Base-by-base conservation (phyloP, 2,888 invertebrate species). In the Leptodirus hochenwartii region DNA sequence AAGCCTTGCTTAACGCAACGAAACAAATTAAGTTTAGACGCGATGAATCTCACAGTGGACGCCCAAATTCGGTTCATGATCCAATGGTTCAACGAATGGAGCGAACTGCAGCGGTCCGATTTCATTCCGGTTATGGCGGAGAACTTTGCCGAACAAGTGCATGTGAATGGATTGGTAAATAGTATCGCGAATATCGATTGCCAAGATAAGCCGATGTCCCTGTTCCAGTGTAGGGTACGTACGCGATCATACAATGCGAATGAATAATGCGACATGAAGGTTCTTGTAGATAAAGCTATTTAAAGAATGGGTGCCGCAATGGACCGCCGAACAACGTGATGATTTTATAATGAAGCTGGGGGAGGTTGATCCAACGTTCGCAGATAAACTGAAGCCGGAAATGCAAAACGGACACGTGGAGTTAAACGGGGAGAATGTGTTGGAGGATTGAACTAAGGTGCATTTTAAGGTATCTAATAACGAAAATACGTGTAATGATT, bases 81-180 rank as follows among this genome's bases (percentile, higher is more conserved):
- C 33, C 77, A 81, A 49, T 87, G 87, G 87, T 87, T 87, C 47
- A 68, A 70, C 45, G 84, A 85, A 55, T 87, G 82, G 69, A 84
- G 84, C 49, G 85, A 85, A 47, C 63, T 85, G 51, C 85, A 87
- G 50, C 64, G 79, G 32, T 75, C 75, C 34, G 87, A 87, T 50
- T 87, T 87, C 52, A 50, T 84, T 35, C 75, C 77, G 1, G 66
- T 84, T 34, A 56, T 85, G 24, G 66, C 77, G 16, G 72, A 76
- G 41, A 64, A 62, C 39, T 66, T 67, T 39, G 60, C 66, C 6
- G 62, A 66, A 11, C 61, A 63, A 8, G 64, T 66, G 30, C 66
- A 73, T 42, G 66, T 79, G 3, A 81, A 84, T 45, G 79, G 79
- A 29, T 61, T 84, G 20, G 69, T 77, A 15, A 64, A 70, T 23